Conservation (phyloP, 2,888 invertebrate species). For the Cheilosia soror region DNA sequence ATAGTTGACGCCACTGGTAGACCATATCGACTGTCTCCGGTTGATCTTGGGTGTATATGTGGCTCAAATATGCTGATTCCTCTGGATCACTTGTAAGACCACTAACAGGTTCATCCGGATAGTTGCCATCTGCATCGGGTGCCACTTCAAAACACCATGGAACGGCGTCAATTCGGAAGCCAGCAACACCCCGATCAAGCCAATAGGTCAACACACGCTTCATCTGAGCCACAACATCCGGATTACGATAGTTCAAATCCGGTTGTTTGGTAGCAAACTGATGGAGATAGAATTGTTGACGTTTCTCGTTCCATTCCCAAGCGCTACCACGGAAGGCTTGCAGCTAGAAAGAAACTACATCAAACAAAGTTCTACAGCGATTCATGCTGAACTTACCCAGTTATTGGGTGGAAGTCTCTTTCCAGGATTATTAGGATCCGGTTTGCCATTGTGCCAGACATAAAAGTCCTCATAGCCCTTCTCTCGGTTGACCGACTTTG, state of each 20-base stretch:
- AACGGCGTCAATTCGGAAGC: slow-evolving; percentile 93
- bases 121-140: slow-evolving; percentile 85
- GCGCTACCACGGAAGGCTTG: slow-evolving; percentile 88
- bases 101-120: slow-evolving; percentile 86
- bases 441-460: slow-evolving; percentile 88
- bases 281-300: slow-evolving; percentile 90
- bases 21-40: slow-evolving; percentile 88
- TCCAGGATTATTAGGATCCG: slow-evolving; percentile 76
- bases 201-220: slow-evolving; percentile 89
- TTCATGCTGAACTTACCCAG: slow-evolving; percentile 76
- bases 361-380: not conserved
- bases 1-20: slow-evolving; percentile 87
- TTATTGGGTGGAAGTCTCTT: slow-evolving; percentile 79
- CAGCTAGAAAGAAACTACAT: slow-evolving; percentile 78
- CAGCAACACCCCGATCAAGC: slow-evolving; percentile 93
- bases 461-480: slow-evolving; percentile 90
- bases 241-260: slow-evolving; percentile 90
- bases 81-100: slow-evolving; percentile 83
- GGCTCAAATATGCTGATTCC: slow-evolving; percentile 85
- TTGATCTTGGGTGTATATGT: slow-evolving; percentile 87
- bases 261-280: slow-evolving; percentile 90
- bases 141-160: slow-evolving; percentile 83
- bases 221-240: slow-evolving; percentile 86
- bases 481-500: slow-evolving; percentile 87
- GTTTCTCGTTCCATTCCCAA: slow-evolving; percentile 88